Base-by-base conservation (phyloP, 2,888 invertebrate genomes). In the Lasioglossum oenotherae region DNA sequence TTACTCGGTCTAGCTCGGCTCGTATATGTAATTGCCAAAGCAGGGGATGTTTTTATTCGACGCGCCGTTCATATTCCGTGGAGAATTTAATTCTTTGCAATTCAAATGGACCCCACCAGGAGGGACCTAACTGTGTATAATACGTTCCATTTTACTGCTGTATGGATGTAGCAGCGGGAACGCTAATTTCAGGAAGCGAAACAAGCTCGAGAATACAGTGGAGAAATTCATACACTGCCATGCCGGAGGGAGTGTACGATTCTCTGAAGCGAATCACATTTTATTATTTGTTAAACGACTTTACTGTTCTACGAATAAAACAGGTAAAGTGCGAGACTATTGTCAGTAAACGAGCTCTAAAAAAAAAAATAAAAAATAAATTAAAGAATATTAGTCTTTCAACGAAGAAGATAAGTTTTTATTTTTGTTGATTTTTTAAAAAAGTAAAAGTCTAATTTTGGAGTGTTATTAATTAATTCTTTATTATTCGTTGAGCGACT, bases 21-120 rank as follows among this genome's bases (percentile, higher is more conserved):
- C 35, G 69, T 23, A 73, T 72, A 67, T 74, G 44, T 84, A 80
- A 86, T 86, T 81, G 85, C n/a, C 46, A 49, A 73, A n/a, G 46
- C 74, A 73, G 69, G 74, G 60, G 72, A 44, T 79, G 79, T 81
- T 84, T 86, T 86, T 86, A 71, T 72, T 67, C 35, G n/a, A 31
- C 64, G 57, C 41, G n/a, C 38, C 76, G 67, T 77, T 73, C 79
- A 83, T 84, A 82, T 85, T 85, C 85, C 84, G 74, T 57, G 76
- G 79, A 74, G 84, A 73, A 75, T 78, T 84, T 78, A 78, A 84
- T 82, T 84, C 35, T 78, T 78, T 75, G 78, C 78, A 78, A 78
- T 80, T 78, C 82, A 75, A 81, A 84, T 78, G 44, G 69, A 31
- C 8, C 16, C 27, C 69, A 74, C 74, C 44, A 60, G 31, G 69